A percentile compares a stretch with the other conserved stretches of the same genome.
Evolutionary conservation across 1,140 invertebrate species (phyloP).

Genomic region (Drosophila pandora): DNA sequence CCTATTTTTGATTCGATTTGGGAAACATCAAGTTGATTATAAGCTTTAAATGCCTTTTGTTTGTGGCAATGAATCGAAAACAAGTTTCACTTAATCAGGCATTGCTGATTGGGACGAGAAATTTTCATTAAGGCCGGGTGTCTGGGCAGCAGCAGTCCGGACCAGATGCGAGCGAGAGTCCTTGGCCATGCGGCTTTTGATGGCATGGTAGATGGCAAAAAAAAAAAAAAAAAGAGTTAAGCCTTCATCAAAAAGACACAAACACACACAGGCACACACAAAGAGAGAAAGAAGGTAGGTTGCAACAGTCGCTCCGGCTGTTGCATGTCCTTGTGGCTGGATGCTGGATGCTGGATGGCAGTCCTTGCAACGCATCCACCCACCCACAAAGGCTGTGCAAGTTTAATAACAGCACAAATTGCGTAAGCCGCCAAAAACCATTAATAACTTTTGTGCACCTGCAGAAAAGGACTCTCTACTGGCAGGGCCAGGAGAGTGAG

Average conservation of each 20-base stretch:
- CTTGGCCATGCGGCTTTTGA: background rate
- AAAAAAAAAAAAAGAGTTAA: slow-evolving; percentile 28
- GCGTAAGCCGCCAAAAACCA: slow-evolving; percentile 72
- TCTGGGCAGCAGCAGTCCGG: slow-evolving; percentile 1
- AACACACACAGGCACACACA: slow-evolving; percentile 13
- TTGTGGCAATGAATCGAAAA: slow-evolving; percentile 22
- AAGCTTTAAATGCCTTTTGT: slow-evolving; percentile 15
- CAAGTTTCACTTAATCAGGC: slow-evolving; percentile 26
- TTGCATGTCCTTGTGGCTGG: background rate
- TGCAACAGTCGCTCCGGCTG: background rate
- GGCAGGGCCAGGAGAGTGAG: too few relatives aligned
- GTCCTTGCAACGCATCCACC: slow-evolving; percentile 14
- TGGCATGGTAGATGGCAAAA: background rate
- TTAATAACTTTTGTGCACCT: slow-evolving; percentile 75
- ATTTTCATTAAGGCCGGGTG: slow-evolving; percentile 39
- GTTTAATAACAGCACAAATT: slow-evolving; percentile 72
- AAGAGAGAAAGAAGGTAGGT: background rate
- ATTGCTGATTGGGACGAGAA: slow-evolving; percentile 30
- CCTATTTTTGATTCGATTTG: background rate
- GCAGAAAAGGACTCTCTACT: slow-evolving; percentile 14
- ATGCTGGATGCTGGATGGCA: background rate
- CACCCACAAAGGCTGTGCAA: slow-evolving; percentile 44
- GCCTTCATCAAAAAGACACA: slow-evolving; percentile 14
- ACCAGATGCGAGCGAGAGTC: background rate
- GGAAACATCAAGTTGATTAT: background rate